Evolutionary conservation across 2,797 vertebrate genomes (phyloP).

Genomic region (Falco concolor): DNA sequence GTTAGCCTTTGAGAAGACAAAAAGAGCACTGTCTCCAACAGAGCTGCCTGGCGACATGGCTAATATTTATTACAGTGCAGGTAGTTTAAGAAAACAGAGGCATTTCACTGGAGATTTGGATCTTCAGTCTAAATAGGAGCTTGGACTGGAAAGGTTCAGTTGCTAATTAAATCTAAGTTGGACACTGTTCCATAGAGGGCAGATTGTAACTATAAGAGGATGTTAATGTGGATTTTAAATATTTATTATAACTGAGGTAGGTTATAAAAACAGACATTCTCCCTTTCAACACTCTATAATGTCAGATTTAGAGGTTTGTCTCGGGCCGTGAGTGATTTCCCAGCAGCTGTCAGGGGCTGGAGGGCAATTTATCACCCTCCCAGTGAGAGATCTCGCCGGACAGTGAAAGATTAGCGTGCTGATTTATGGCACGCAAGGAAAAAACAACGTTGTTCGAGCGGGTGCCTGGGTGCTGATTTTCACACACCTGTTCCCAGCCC

Average conservation of each 20-base stretch:
- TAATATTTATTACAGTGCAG: constrained; percentile 72
- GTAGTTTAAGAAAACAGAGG: constrained; percentile 78
- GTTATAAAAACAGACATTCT: constrained; percentile 88
- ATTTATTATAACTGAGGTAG: constrained; percentile 84
- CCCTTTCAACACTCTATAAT: constrained; percentile 85
- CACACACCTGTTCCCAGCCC: constrained; percentile 74
- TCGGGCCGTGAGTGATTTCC: constrained; percentile 80
- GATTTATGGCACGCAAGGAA: constrained; percentile 79
- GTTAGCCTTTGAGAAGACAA: constrained; percentile 72
- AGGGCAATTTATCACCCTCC: constrained; percentile 78
- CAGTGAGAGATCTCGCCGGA: constrained; percentile 74
- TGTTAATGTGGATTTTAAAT: constrained; percentile 80
- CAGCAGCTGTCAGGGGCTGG: constrained; percentile 77
- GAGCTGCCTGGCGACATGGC: constrained; percentile 55
- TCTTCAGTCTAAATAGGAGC: constrained; percentile 63
- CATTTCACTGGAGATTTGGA: constrained; percentile 54
- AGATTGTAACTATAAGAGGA: constrained; percentile 80
- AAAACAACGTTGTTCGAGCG: constrained; percentile 55
- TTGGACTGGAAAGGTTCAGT: constrained; percentile 63
- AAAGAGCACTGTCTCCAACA: constrained; percentile 71
- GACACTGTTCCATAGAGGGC: constrained; percentile 76
- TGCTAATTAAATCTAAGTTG: constrained; percentile 82
- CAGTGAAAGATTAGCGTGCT: constrained; percentile 77
- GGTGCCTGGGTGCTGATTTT: constrained; percentile 56
- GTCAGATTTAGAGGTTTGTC: constrained; percentile 84